Evolutionary conservation across 2,888 invertebrate genomes (phyloP).

Genomic region (Caenorhabditis sp.): DNA sequence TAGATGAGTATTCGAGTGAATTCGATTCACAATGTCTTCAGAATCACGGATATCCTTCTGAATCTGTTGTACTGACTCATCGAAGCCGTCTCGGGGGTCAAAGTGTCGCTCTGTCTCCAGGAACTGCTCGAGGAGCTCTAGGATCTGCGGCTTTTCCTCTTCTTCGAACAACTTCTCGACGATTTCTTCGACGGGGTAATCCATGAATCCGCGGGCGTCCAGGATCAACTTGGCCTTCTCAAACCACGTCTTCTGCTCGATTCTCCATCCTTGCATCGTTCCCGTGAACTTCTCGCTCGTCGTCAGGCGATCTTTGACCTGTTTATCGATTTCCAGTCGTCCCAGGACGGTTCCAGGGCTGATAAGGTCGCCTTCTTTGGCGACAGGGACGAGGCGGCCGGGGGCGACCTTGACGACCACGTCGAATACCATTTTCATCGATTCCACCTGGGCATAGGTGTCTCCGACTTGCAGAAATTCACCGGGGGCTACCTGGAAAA

Average conservation of each 20-base stretch:
- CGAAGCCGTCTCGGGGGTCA: constrained; percentile 36
- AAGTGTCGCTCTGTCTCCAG: constrained; percentile 19
- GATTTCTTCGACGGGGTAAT: constrained; percentile 13
- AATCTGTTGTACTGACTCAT: constrained; percentile 33
- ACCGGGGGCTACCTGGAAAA: constrained; percentile 29
- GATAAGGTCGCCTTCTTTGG: constrained; percentile 57
- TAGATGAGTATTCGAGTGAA: constrained; percentile 38
- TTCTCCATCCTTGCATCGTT: constrained; percentile 39
- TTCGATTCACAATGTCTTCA: constrained; percentile 26
- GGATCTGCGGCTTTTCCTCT: not conserved
- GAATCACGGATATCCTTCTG: not conserved
- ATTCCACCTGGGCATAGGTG: constrained; percentile 58
- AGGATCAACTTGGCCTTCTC: constrained; percentile 31
- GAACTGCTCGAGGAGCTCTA: constrained; percentile 29
- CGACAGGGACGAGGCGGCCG: constrained; percentile 44
- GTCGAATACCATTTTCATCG: constrained; percentile 61
- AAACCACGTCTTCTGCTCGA: constrained; percentile 24
- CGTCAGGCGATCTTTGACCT: constrained; percentile 26
- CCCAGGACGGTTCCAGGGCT: constrained; percentile 36
- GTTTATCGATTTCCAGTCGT: constrained; percentile 41
- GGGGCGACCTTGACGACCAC: constrained; percentile 43
- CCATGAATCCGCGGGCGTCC: constrained; percentile 23
- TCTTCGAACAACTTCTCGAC: not conserved
- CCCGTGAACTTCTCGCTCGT: constrained; percentile 45
- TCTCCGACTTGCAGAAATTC: constrained; percentile 50